Evolutionary conservation across 2,113 vertebrate species (phyloP).

Genomic region (Pachyramphus minor): DNA sequence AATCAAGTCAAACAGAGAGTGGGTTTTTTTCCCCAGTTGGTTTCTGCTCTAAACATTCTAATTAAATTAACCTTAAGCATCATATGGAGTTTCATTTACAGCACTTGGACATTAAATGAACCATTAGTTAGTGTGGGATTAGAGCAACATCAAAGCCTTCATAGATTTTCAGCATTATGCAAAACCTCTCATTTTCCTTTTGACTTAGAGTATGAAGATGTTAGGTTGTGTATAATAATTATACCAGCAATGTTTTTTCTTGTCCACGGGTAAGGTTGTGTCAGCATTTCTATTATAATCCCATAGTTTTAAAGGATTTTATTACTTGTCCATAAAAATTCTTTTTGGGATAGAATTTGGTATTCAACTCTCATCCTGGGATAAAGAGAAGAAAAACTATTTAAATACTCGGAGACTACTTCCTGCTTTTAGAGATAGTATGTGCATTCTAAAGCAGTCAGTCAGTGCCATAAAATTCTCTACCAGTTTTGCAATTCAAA

Average conservation of each 20-base stretch:
- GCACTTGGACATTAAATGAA: background rate
- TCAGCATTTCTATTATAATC: slow-evolving; percentile 46
- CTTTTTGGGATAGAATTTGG: slow-evolving; percentile 17
- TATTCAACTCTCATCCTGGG: slow-evolving; percentile 36
- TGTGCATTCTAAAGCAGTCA: background rate
- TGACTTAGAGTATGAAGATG: slow-evolving; percentile 15
- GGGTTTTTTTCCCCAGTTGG: background rate
- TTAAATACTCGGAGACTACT: background rate
- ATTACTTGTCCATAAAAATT: slow-evolving; percentile 28
- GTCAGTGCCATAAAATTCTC: slow-evolving; percentile 6
- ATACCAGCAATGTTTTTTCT: background rate
- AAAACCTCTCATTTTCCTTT: slow-evolving; percentile 54
- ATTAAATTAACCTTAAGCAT: background rate
- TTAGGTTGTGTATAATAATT: slow-evolving; percentile 6
- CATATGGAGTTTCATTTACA: background rate
- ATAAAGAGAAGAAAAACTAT: slow-evolving; percentile 32
- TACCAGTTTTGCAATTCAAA: slow-evolving; percentile 31
- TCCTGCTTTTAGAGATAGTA: background rate
- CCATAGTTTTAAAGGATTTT: slow-evolving; percentile 55
- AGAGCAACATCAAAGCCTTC: background rate
- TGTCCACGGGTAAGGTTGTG: slow-evolving; percentile 19
- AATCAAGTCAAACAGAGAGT: background rate
- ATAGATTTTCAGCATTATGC: slow-evolving; percentile 16
- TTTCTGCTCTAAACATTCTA: background rate
- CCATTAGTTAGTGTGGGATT: background rate